Percentiles rank a stretch among this genome's conserved stretches.
phyloP scores from a whole-genome alignment of 1,140 invertebrate genomes.

The Caenorhabditis brenneri region DNA sequence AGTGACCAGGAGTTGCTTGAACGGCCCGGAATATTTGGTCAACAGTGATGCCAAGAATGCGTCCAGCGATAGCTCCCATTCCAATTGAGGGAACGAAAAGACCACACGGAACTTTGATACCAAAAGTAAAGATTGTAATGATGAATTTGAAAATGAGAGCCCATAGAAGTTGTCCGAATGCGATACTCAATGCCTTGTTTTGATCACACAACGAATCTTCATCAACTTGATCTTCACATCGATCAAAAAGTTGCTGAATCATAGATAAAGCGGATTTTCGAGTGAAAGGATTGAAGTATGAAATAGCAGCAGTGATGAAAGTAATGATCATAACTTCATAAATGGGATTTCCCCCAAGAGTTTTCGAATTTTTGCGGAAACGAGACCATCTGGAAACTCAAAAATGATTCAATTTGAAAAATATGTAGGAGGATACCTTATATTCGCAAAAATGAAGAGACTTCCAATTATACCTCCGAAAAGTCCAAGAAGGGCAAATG shows the following conservation, averaged over 20 bases:
- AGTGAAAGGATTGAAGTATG: conserved; percentile 95
- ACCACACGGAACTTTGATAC: conserved; percentile 82
- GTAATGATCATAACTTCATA: conserved; percentile 82
- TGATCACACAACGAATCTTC: conserved; percentile 82
- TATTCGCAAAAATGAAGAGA: conserved; percentile 93
- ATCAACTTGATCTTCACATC: conserved; percentile 89
- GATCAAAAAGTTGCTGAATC: conserved; percentile 87
- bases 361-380: conserved; percentile 87
- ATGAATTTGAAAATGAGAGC: conserved; percentile 90
- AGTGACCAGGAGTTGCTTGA: conserved; percentile 52
- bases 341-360: conserved; percentile 93
- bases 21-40: conserved; percentile 74
- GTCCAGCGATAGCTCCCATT: conserved; percentile 91
- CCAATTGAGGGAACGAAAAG: conserved; percentile 74
- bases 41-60: conserved; percentile 93
- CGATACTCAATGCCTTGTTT: conserved; percentile 61
- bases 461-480: conserved; percentile 97
- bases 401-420: neutral
- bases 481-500: conserved; percentile 92
- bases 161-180: conserved; percentile 81
- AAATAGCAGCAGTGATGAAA: conserved; percentile 87
- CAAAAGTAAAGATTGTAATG: conserved; percentile 98
- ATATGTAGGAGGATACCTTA: conserved; percentile 77
- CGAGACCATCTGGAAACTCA: conserved; percentile 61
- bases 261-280: conserved; percentile 94